These are phyloP conservation scores for Ectemnius lituratus DNA, from an alignment of 2,888 invertebrate species.

Conservation along the genomic window DNA sequence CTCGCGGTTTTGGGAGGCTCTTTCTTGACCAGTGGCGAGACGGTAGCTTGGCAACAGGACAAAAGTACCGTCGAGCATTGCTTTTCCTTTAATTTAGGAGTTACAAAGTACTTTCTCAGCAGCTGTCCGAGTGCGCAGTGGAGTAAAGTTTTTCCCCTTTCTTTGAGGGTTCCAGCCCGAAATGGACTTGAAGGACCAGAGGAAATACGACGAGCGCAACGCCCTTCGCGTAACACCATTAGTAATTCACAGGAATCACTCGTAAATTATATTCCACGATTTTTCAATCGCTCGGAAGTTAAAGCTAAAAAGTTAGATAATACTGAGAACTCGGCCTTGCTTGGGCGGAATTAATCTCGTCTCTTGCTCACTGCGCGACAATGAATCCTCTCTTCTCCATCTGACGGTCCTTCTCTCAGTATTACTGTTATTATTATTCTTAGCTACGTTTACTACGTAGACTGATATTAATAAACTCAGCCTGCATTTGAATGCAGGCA, in stretches of 20 bases:
- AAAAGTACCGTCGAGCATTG: background rate
- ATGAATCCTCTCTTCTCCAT: too few relatives aligned
- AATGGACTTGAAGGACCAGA: too few relatives aligned
- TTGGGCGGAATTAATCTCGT: slow-evolving; percentile 20
- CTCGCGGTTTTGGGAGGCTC: background rate
- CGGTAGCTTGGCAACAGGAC: background rate
- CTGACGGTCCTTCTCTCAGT: too few relatives aligned
- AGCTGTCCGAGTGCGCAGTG: background rate
- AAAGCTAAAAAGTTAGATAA: background rate
- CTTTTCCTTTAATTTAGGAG: background rate
- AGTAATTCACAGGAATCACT: background rate
- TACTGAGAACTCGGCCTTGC: background rate
- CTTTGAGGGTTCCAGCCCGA: slow-evolving; percentile 19
- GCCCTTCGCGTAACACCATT: slow-evolving; percentile 14
- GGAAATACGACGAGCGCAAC: too few relatives aligned
- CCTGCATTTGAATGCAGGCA: too few relatives aligned
- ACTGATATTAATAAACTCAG: too few relatives aligned
- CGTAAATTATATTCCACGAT: slow-evolving; percentile 25
- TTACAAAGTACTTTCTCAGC: background rate
- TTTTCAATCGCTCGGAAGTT: slow-evolving; percentile 19
- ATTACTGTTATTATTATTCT: too few relatives aligned
- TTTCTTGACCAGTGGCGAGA: slow-evolving; percentile 5
- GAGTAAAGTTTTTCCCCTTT: background rate
- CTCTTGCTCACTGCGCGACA: too few relatives aligned
- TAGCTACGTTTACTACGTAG: too few relatives aligned